A percentile compares a stretch with the other conserved stretches of the same genome.
These are phyloP conservation scores for Heliconius erato DNA, from an alignment of 2,888 invertebrate genomes.

Conservation along the genomic window DNA sequence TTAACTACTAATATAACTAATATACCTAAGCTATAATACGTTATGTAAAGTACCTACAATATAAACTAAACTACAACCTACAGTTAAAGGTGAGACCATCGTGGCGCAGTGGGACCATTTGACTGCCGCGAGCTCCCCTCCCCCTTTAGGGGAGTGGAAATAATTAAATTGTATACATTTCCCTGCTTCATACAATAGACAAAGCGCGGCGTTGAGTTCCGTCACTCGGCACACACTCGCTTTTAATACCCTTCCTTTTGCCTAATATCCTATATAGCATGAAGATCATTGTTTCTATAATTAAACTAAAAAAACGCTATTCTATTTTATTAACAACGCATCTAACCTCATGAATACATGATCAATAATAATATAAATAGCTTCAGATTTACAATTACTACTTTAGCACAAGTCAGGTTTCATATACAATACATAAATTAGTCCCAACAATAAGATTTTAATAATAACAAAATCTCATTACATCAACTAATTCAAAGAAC, in stretches of 20 bases:
- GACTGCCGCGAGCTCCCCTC: not conserved
- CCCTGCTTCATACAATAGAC: not conserved
- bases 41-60: not conserved
- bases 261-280: not conserved
- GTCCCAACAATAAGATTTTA: not conserved
- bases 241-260: not conserved
- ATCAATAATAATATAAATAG: constrained; percentile 4
- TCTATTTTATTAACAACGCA: not conserved
- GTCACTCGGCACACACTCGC: not conserved
- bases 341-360: constrained; percentile 3
- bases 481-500: not conserved
- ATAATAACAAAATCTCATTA: constrained; percentile 10
- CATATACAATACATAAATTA: not conserved
- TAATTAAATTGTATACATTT: not conserved
- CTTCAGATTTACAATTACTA: not conserved
- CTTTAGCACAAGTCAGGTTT: constrained; percentile 4
- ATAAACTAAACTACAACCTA: not conserved
- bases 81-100: not conserved
- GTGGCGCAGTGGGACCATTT: not conserved
- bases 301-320: not conserved
- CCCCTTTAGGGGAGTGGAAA: not conserved
- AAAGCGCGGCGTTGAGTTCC: not conserved
- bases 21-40: constrained; percentile 1
- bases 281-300: too few species aligned
- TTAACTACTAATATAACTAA: not conserved